Conservation (phyloP, 2,888 invertebrate genomes). For the Drosophila melanosoma region DNA sequence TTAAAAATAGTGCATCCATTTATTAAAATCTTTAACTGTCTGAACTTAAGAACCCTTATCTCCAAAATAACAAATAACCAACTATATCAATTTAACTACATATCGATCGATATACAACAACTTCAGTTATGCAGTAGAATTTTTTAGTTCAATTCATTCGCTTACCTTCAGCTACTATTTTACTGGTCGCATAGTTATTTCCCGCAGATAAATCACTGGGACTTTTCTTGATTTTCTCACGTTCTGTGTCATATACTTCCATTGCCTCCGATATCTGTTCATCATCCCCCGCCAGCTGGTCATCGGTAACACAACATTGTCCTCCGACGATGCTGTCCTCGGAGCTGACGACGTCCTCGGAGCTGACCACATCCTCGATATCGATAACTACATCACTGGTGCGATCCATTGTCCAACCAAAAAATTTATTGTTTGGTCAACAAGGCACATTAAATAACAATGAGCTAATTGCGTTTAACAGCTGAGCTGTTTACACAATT, state of each 20-base stretch:
- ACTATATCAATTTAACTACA: neutral
- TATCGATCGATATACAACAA: neutral
- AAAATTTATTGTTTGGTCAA: slow-evolving; percentile 6
- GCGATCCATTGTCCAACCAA: slow-evolving; percentile 39
- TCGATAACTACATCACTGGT: slow-evolving; percentile 43
- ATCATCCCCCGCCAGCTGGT: neutral
- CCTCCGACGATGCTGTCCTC: slow-evolving; percentile 52
- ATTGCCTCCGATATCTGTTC: neutral
- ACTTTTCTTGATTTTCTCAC: slow-evolving; percentile 30
- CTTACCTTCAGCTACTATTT: slow-evolving; percentile 83
- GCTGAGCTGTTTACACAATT: slow-evolving; percentile 24
- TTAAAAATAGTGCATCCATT: neutral
- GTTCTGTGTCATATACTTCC: neutral
- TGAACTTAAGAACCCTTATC: neutral
- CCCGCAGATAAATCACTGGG: slow-evolving; percentile 43
- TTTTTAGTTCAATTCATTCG: neutral
- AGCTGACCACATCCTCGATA: slow-evolving; percentile 54
- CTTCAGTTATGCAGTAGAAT: neutral
- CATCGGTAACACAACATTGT: slow-evolving; percentile 44
- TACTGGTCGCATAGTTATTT: slow-evolving; percentile 79
- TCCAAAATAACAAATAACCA: neutral
- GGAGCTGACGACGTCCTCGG: slow-evolving; percentile 55
- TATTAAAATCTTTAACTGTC: neutral
- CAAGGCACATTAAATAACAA: slow-evolving; percentile 24
- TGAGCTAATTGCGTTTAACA: slow-evolving; percentile 23